phyloP scores from a whole-genome alignment of 2,113 vertebrate genomes.

The Mustela nigripes region DNA sequence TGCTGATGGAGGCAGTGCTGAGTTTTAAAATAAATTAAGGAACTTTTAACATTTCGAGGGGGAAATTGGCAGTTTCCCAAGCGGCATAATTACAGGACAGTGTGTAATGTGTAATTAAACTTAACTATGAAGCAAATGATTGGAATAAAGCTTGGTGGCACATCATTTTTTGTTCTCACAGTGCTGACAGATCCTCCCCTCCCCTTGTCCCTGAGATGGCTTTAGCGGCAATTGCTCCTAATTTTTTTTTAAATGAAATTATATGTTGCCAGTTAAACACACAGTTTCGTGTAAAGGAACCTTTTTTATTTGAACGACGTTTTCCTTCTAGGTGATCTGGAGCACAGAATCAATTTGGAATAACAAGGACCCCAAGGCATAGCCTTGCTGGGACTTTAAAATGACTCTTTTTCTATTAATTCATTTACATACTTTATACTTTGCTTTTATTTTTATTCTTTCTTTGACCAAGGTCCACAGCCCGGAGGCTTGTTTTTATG shows the following conservation, averaged over 20 bases:
- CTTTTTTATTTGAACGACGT: constrained; percentile 70
- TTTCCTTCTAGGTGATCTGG: constrained; percentile 68
- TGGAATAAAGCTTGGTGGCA: constrained; percentile 84
- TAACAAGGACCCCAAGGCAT: constrained; percentile 50
- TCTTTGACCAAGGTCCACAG: constrained; percentile 50
- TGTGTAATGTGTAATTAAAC: constrained; percentile 86
- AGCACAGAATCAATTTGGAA: constrained; percentile 44
- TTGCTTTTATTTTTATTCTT: constrained; percentile 60
- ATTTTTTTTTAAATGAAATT: constrained; percentile 81
- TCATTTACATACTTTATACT: constrained; percentile 46
- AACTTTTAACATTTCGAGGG: constrained; percentile 80
- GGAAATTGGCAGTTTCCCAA: constrained; percentile 87
- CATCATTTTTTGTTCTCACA: constrained; percentile 80
- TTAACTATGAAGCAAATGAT: constrained; percentile 84
- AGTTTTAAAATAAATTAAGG: constrained; percentile 79
- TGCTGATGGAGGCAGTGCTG: constrained; percentile 41
- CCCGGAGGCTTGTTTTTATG: constrained; percentile 59
- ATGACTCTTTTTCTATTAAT: constrained; percentile 64
- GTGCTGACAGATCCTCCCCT: constrained; percentile 77
- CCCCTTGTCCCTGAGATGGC: constrained; percentile 75
- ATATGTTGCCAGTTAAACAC: constrained; percentile 80
- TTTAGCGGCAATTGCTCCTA: constrained; percentile 77
- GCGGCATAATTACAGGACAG: constrained; percentile 86
- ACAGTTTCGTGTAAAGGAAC: constrained; percentile 69
- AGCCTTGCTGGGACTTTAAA: constrained; percentile 45